Percentiles rank a stretch among this genome's conserved stretches.
These are phyloP conservation scores for Ophiodon elongatus DNA, from an alignment of 2,113 vertebrate species.

Conservation along the genomic window DNA sequence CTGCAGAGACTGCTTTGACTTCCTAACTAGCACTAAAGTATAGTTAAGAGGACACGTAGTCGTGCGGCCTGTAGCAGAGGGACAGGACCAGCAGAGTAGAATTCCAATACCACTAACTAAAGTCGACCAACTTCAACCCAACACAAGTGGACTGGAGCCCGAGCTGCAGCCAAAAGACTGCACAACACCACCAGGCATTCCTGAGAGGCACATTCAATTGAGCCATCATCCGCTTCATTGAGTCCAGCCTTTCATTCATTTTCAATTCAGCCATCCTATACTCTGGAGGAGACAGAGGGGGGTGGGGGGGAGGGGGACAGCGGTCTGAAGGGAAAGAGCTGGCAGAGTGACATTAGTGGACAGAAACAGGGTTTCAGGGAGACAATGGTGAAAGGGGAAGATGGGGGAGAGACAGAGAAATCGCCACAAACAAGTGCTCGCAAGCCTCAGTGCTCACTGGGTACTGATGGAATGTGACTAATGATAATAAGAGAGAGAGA, in stretches of 20 bases:
- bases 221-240: conserved; percentile 59
- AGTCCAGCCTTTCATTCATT: conserved; percentile 52
- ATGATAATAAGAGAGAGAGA: conserved; percentile 61
- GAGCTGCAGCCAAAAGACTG: conserved; percentile 35
- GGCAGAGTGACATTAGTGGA: conserved; percentile 28
- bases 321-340: conserved; percentile 19
- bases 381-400: conserved; percentile 39
- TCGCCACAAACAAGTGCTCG: conserved; percentile 55
- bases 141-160: neutral
- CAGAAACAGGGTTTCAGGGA: conserved; percentile 39
- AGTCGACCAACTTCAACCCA: neutral
- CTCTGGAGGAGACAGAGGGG: conserved; percentile 17
- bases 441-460: conserved; percentile 62
- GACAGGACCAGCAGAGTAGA: conserved; percentile 3
- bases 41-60: conserved; percentile 4
- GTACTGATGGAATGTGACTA: conserved; percentile 79
- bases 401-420: conserved; percentile 1
- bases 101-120: neutral
- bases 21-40: neutral
- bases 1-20: neutral
- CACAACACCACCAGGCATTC: conserved; percentile 39
- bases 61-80: neutral
- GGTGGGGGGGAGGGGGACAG: neutral
- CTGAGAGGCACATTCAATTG: conserved; percentile 63
- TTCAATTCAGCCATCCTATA: conserved; percentile 43